Conservation (phyloP, 2,113 vertebrate genomes). For the Elephantulus edwardii region DNA sequence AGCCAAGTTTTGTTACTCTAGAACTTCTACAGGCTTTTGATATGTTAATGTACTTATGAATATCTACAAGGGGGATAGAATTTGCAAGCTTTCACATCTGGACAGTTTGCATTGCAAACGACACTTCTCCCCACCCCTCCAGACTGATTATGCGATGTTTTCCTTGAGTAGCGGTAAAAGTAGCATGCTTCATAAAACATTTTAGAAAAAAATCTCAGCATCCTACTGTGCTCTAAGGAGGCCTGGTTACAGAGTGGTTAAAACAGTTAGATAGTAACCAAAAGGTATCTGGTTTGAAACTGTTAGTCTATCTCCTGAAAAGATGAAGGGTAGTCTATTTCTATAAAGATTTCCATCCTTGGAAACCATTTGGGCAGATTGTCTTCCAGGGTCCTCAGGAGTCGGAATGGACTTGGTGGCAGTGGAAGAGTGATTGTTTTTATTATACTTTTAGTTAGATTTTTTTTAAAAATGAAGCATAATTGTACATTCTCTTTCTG, state of each 20-base stretch:
- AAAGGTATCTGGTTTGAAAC: too few relatives aligned
- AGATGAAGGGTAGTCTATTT: too few relatives aligned
- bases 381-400: too few relatives aligned
- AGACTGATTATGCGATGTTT: not conserved
- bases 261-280: too few relatives aligned
- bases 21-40: not conserved
- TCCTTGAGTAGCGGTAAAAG: not conserved
- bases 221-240: not conserved
- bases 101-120: not conserved
- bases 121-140: conserved; percentile 22
- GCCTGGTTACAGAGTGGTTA: too few relatives aligned
- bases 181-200: not conserved
- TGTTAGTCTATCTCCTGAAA: too few relatives aligned
- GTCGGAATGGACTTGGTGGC: too few relatives aligned
- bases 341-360: too few relatives aligned
- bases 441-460: not conserved
- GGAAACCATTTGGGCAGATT: too few relatives aligned
- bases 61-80: conserved; percentile 5
- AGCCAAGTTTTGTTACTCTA: conserved; percentile 1
- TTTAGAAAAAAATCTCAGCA: not conserved
- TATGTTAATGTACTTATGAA: conserved; percentile 45
- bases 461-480: conserved; percentile 24
- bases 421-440: too few relatives aligned
- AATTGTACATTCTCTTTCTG: too few relatives aligned
- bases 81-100: conserved; percentile 36